Evolutionary conservation across 1,140 invertebrate species (phyloP).

Genomic region (Drosophila subpulchrella): DNA sequence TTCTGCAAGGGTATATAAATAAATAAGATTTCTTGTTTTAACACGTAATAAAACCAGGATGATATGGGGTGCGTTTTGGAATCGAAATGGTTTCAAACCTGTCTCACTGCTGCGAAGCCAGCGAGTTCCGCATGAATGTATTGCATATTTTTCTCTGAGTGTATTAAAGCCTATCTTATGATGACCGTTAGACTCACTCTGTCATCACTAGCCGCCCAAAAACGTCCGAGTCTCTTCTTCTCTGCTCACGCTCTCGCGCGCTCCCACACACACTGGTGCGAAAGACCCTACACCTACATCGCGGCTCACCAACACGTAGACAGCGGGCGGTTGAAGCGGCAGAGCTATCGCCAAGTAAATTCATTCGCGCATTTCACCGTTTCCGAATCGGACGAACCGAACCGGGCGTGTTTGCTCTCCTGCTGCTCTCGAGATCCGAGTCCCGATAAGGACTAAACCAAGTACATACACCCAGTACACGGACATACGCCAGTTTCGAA

Average conservation of each 20-base stretch:
- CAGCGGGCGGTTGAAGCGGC: slow-evolving; percentile 3
- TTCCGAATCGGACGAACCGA: slow-evolving; percentile 34
- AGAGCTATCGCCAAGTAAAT: slow-evolving; percentile 24
- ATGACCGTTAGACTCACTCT: slow-evolving; percentile 21
- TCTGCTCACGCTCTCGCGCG: slow-evolving; percentile 43
- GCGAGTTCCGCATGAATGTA: too few relatives aligned
- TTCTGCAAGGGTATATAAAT: too few relatives aligned
- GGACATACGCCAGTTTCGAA: background rate
- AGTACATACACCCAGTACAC: background rate
- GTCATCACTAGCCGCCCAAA: slow-evolving; percentile 35
- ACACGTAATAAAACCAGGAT: too few relatives aligned
- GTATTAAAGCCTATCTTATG: background rate
- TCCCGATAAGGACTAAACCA: slow-evolving; percentile 21
- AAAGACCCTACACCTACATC: slow-evolving; percentile 20
- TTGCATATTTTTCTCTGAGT: background rate
- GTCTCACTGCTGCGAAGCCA: too few relatives aligned
- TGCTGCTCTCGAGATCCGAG: slow-evolving; percentile 20
- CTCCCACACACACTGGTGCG: slow-evolving; percentile 12
- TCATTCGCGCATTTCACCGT: slow-evolving; percentile 34
- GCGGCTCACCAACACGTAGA: slow-evolving; percentile 5
- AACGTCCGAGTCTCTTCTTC: slow-evolving; percentile 29
- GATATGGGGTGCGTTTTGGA: too few relatives aligned
- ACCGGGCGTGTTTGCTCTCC: slow-evolving; percentile 27
- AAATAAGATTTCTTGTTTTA: too few relatives aligned
- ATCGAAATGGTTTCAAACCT: too few relatives aligned